Evolutionary conservation across 2,888 invertebrate genomes (phyloP), one percentile per base, ranked within the genome.

Genomic region (Epirrita christyi): DNA sequence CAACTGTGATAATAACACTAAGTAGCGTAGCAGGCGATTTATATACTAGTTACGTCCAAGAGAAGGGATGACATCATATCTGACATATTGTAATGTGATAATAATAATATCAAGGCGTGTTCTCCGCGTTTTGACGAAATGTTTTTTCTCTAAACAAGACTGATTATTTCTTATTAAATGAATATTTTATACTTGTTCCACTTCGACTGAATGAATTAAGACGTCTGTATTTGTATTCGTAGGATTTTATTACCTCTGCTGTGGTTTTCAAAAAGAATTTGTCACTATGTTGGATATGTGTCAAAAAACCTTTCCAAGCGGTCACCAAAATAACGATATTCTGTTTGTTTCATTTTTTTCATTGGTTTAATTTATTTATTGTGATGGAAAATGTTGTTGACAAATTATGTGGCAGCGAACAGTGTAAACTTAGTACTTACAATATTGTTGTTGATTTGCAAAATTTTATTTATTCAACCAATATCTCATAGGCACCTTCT

Each of bases 1-100:
- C 90, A 92, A 92, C 92, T 92, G 92, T 92, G 92, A 92, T 92
- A 92, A 91, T 92, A 92, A 92, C 91, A 92, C 92, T 92, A 92
- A 92, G 92, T 92, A 92, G 92, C 90, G 81, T 92, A 92, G 92
- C 91, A 90, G 92, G 92, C 88, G 87, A 90, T 89, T 90, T 89
- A 88, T 90, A 89, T 88, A 87, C 88, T 91, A 91, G 89, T 88
- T 88, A 88, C 89, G 92, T 92, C 92, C 92, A 88, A 79, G 87
- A 85, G 92, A 92, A 92, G 91, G 92, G 91, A 92, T 92, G 92
- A 89, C 92, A 92, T 86, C 92, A 93, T 93, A 93, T 93, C 92
- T 92, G 91, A 92, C 92, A 92, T 92, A 90, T 81, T 92, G 91
- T 92, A 90, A 87, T 91, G 90, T 92, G 89, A 91, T 90, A 88